These are phyloP conservation scores for Cyclophora albipunctata DNA, from an alignment of 2,888 invertebrate genomes.

Conservation along the genomic window DNA sequence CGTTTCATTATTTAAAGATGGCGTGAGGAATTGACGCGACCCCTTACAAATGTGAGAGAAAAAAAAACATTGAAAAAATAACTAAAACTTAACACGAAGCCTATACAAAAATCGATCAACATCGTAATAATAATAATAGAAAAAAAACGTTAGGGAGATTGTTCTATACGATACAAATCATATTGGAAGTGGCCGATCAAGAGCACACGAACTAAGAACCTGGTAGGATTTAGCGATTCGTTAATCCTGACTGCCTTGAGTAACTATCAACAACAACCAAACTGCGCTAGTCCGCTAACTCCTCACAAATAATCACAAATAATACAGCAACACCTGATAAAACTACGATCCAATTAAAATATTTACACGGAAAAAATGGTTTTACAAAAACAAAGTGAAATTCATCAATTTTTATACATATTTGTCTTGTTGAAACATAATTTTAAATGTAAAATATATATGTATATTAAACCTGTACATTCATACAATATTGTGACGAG, in stretches of 20 bases:
- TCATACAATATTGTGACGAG: conserved; percentile 46
- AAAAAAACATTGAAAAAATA: conserved; percentile 25
- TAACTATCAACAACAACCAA: too few relatives aligned
- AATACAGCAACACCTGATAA: too few relatives aligned
- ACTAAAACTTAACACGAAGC: conserved; percentile 57
- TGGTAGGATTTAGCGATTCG: conserved; percentile 11
- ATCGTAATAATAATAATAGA: conserved; percentile 26
- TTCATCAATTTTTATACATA: too few relatives aligned
- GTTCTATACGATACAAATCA: conserved; percentile 27
- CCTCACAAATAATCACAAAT: too few relatives aligned
- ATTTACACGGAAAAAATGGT: conserved; percentile 23
- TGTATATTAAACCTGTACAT: conserved; percentile 46
- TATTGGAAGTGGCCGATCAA: conserved; percentile 40
- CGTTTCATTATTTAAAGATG: conserved; percentile 22
- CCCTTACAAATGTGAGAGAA: conserved; percentile 44
- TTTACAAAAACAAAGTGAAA: conserved; percentile 35
- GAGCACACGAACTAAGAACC: conserved; percentile 17
- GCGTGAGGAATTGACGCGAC: conserved; percentile 61
- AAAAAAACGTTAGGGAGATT: conserved; percentile 38
- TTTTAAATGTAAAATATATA: conserved; percentile 59
- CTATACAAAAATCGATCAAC: conserved; percentile 59
- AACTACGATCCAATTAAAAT: too few relatives aligned
- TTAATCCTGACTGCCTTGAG: too few relatives aligned
- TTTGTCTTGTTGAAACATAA: conserved; percentile 47
- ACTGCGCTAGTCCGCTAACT: too few relatives aligned